These are phyloP conservation scores for Tanypteryx hageni DNA, from an alignment of 2,888 invertebrate species.

Conservation along the genomic window DNA sequence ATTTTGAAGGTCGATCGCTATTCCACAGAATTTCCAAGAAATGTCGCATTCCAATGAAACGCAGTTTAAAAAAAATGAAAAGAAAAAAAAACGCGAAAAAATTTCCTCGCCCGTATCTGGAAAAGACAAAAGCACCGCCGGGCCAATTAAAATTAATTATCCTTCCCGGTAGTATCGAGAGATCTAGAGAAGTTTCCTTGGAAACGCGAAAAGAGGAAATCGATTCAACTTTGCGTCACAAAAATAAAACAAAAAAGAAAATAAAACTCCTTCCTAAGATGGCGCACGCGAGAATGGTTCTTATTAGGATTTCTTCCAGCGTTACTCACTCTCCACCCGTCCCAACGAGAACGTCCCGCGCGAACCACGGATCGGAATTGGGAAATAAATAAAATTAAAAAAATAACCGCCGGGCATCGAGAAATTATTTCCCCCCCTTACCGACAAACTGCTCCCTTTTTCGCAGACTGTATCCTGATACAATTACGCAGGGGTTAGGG, in stretches of 20 bases:
- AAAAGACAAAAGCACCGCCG: background rate
- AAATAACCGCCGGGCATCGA: background rate
- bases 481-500: background rate
- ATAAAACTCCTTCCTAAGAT: background rate
- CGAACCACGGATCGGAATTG: background rate
- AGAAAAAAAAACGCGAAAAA: background rate
- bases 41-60: background rate
- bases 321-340: background rate
- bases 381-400: background rate
- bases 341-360: background rate
- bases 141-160: conserved; percentile 26
- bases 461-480: conserved; percentile 15
- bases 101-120: background rate
- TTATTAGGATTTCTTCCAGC: background rate
- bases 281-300: background rate
- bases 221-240: background rate
- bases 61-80: background rate
- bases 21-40: background rate
- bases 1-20: background rate
- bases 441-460: background rate
- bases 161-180: background rate
- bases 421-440: conserved; percentile 5
- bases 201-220: background rate
- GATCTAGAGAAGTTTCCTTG: background rate
- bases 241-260: background rate